These are phyloP conservation scores for Rhabdomys pumilio DNA, from an alignment of 2,797 vertebrate genomes.

Conservation along the genomic window DNA sequence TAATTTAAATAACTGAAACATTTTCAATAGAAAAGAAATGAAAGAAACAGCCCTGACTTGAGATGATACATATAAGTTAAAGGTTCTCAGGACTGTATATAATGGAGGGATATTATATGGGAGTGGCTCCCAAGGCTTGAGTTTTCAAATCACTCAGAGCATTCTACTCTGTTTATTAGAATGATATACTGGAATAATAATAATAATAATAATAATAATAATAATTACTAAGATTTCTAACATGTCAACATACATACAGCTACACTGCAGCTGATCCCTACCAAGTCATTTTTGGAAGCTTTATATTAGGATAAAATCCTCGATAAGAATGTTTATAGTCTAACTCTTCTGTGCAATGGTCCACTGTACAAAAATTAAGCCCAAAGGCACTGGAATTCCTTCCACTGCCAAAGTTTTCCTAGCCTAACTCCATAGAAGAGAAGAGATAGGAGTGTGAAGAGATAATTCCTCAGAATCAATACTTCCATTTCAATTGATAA, in stretches of 20 bases:
- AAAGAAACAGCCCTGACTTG: background rate
- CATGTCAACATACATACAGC: background rate
- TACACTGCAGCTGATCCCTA: background rate
- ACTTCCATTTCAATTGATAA: rapidly evolving
- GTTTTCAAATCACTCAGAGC: too few relatives aligned
- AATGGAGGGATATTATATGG: rapidly evolving
- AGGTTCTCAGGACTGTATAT: background rate
- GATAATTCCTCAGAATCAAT: background rate
- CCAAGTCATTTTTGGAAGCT: background rate
- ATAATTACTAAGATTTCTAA: background rate
- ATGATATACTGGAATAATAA: too few relatives aligned
- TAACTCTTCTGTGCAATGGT: background rate
- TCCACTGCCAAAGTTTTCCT: background rate
- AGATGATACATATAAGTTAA: background rate
- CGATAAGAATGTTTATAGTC: background rate
- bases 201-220: too few relatives aligned
- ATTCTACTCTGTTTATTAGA: background rate
- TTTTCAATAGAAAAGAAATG: too few relatives aligned
- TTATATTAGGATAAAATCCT: background rate
- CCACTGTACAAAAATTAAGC: background rate
- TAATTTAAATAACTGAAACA: too few relatives aligned
- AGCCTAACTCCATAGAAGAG: background rate
- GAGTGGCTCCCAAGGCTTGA: background rate
- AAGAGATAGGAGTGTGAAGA: background rate
- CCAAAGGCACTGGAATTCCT: too few relatives aligned